phyloP scores from a whole-genome alignment of 2,888 invertebrate species.

The Apodemia hepburni region DNA sequence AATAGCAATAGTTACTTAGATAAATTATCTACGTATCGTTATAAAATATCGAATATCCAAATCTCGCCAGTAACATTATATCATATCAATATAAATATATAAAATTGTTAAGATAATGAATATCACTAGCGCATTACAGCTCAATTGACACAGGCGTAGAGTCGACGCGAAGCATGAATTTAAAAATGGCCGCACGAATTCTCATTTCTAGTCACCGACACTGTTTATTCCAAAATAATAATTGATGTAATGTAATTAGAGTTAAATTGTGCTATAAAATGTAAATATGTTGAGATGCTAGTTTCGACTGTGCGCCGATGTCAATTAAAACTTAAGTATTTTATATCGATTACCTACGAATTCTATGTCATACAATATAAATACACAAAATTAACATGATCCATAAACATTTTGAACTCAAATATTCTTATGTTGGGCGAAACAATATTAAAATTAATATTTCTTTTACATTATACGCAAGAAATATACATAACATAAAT shows the following conservation, averaged over 20 bases:
- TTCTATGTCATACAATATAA: slow-evolving; percentile 4
- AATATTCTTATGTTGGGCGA: slow-evolving; percentile 3
- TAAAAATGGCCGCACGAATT: neutral
- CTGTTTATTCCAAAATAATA: neutral
- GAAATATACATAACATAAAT: slow-evolving; percentile 4
- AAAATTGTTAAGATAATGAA: slow-evolving; percentile 46
- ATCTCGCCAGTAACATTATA: slow-evolving; percentile 58
- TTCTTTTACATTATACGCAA: neutral
- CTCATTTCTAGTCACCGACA: neutral
- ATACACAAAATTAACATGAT: slow-evolving; percentile 20
- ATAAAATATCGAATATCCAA: slow-evolving; percentile 54
- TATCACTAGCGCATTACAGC: slow-evolving; percentile 43
- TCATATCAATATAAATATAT: slow-evolving; percentile 62
- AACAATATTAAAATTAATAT: slow-evolving; percentile 4
- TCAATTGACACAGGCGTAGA: neutral
- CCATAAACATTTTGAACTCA: slow-evolving; percentile 15
- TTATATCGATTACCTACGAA: slow-evolving; percentile 19
- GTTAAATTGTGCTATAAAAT: neutral
- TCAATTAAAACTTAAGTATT: slow-evolving; percentile 23
- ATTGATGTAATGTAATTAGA: neutral
- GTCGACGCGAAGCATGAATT: neutral
- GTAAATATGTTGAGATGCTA: neutral
- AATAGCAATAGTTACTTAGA: slow-evolving; percentile 53
- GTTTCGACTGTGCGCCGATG: neutral
- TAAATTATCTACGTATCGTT: slow-evolving; percentile 50